Evolutionary conservation across 2,797 vertebrate species (phyloP).

Genomic region (Centroberyx gerrardi): DNA sequence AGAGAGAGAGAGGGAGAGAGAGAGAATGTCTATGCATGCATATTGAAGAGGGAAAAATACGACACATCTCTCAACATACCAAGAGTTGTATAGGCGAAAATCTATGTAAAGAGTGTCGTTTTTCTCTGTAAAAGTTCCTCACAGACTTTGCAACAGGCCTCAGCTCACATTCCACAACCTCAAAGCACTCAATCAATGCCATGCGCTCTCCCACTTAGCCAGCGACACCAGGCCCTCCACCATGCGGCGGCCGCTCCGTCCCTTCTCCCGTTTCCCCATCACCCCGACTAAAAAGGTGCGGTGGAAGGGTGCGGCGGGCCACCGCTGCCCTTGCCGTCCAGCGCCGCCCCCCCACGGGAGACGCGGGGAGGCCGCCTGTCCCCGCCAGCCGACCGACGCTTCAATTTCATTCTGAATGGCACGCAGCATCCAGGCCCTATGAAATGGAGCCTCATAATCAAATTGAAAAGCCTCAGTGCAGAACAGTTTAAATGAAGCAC

Average conservation of each 20-base stretch:
- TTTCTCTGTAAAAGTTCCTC: slow-evolving; percentile 36
- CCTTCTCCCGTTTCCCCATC: slow-evolving; percentile 32
- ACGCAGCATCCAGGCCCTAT: slow-evolving; percentile 69
- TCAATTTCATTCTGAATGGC: slow-evolving; percentile 76
- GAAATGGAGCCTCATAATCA: slow-evolving; percentile 82
- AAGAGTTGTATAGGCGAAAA: not conserved
- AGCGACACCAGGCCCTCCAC: slow-evolving; percentile 16
- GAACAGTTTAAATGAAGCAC: slow-evolving; percentile 81
- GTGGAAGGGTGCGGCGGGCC: slow-evolving; percentile 34
- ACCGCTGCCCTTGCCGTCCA: slow-evolving; percentile 45
- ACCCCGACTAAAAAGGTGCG: slow-evolving; percentile 37
- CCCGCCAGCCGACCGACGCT: slow-evolving; percentile 54
- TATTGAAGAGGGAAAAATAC: not conserved
- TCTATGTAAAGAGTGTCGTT: not conserved
- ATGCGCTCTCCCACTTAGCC: slow-evolving; percentile 45
- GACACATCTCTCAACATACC: slow-evolving; percentile 4
- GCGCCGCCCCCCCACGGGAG: slow-evolving; percentile 44
- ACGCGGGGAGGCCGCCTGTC: slow-evolving; percentile 49
- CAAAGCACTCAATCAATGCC: slow-evolving; percentile 47
- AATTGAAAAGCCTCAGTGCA: slow-evolving; percentile 84
- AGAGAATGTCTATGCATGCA: not conserved
- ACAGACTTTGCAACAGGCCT: slow-evolving; percentile 42
- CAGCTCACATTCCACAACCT: slow-evolving; percentile 49
- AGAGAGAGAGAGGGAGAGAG: not conserved
- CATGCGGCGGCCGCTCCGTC: too few relatives aligned